Conservation (phyloP, 2,113 vertebrate species). For the Prionailurus bengalensis region DNA sequence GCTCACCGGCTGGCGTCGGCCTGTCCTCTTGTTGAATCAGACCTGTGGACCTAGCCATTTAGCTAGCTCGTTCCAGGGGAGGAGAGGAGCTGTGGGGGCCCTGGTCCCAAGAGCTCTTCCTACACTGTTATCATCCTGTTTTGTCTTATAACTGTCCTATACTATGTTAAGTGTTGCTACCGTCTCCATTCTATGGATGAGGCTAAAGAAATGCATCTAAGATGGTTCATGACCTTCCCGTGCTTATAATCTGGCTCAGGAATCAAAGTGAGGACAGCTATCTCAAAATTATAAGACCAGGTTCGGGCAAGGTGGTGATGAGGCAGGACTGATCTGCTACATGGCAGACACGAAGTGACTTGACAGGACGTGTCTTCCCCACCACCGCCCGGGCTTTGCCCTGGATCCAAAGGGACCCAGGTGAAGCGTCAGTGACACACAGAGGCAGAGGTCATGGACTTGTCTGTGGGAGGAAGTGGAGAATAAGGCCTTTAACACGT, state of each 20-base stretch:
- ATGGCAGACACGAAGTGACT: background rate
- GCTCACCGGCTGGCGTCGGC: background rate
- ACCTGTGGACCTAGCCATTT: background rate
- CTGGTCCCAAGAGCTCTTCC: background rate
- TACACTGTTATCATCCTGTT: background rate
- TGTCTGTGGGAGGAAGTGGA: background rate
- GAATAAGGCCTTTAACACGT: background rate
- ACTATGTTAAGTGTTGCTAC: background rate
- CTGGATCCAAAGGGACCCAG: background rate
- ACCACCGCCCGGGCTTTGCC: background rate
- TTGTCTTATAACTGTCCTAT: background rate
- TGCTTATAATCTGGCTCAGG: background rate
- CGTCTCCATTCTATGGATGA: background rate
- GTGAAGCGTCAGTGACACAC: background rate
- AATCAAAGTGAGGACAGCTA: background rate
- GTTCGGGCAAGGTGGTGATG: background rate
- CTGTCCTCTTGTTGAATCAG: background rate
- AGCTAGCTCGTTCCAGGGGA: background rate
- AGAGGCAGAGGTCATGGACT: background rate
- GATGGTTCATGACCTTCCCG: background rate
- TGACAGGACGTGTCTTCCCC: accelerated
- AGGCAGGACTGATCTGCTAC: no score
- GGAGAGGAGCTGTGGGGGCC: background rate
- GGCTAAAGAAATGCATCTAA: background rate
- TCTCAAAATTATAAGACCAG: background rate